A percentile compares a stretch with the other conserved stretches of the same genome.
phyloP scores from a whole-genome alignment of 2,797 vertebrate species.

The Oreochromis grahami region DNA sequence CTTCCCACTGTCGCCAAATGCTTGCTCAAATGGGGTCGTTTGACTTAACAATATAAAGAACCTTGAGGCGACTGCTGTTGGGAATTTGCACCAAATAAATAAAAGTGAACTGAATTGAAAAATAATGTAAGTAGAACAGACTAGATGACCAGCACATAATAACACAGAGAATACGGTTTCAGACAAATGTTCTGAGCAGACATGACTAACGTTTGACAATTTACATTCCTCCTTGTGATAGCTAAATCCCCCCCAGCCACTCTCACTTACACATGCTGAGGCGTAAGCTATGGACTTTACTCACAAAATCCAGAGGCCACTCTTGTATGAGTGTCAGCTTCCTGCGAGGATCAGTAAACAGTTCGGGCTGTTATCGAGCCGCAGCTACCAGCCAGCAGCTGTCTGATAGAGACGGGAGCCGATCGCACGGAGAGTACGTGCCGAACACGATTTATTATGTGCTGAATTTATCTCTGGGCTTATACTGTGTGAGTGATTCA shows the following conservation, averaged over 20 bases:
- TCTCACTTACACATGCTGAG: not conserved
- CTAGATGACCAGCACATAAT: not conserved
- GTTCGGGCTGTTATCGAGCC: slow-evolving; percentile 49
- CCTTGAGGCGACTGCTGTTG: not conserved
- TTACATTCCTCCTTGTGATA: slow-evolving; percentile 35
- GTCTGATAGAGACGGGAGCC: slow-evolving; percentile 48
- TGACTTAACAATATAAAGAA: not conserved
- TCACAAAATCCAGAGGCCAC: slow-evolving; percentile 44
- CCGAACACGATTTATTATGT: slow-evolving; percentile 50
- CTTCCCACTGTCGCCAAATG: not conserved
- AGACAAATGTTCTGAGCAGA: not conserved
- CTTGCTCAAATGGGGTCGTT: not conserved
- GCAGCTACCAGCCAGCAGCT: slow-evolving; percentile 50
- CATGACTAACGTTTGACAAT: not conserved
- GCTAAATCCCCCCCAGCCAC: not conserved
- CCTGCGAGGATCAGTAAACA: slow-evolving; percentile 73
- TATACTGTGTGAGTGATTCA: slow-evolving; percentile 38
- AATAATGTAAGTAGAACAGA: not conserved
- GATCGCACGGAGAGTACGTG: not conserved
- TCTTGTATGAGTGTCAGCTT: slow-evolving; percentile 63
- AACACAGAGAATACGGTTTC: not conserved
- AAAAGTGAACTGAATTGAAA: not conserved
- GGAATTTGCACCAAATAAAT: not conserved
- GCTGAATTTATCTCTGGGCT: slow-evolving; percentile 41
- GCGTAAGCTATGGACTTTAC: slow-evolving; percentile 58